phyloP scores from a whole-genome alignment of 2,888 invertebrate genomes.

The Seladonia tumulorum region DNA sequence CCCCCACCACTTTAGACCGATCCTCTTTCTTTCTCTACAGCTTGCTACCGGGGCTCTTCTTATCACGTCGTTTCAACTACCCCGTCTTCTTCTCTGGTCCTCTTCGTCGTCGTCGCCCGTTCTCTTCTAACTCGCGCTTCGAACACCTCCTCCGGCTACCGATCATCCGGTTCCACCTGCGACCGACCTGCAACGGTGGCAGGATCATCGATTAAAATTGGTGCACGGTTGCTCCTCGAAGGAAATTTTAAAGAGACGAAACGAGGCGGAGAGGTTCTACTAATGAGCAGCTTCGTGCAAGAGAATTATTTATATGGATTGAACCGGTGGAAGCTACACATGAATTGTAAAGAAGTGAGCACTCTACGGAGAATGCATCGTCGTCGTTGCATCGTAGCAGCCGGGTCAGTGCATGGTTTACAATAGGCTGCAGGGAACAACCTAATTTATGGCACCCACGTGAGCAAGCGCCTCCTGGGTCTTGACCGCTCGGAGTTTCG shows the following conservation, averaged over 20 bases:
- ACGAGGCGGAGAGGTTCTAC: neutral
- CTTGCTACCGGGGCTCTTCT: constrained; percentile 13
- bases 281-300: neutral
- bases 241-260: neutral
- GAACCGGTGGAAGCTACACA: neutral
- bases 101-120: neutral
- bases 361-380: neutral
- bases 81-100: neutral
- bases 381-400: neutral
- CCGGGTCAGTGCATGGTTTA: neutral
- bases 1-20: neutral
- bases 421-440: neutral
- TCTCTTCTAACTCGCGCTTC: neutral
- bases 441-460: neutral
- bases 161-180: neutral
- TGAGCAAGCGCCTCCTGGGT: neutral
- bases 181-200: neutral
- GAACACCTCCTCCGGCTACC: neutral
- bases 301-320: neutral
- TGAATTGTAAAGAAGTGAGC: neutral
- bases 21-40: constrained; percentile 19
- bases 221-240: neutral
- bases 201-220: constrained; percentile 4
- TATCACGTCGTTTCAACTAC: constrained; percentile 13
- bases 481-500: neutral